Evolutionary conservation across 2,888 invertebrate species (phyloP), one percentile per base, ranked within the genome.

Genomic region (Spisula solida): DNA sequence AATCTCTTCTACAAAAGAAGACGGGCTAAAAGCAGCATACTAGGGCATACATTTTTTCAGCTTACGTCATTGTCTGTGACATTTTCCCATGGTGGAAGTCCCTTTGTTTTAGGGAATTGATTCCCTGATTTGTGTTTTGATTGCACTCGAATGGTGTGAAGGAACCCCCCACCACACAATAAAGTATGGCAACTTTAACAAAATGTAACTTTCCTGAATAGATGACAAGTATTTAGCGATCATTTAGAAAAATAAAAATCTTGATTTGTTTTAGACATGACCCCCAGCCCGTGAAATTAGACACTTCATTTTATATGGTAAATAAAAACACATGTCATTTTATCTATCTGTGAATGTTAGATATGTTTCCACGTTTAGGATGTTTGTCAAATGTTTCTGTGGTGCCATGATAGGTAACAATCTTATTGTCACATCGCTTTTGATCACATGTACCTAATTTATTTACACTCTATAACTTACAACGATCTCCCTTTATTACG

Each of bases 141-240:
- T 85, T 81, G 81, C 81, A 47, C 81, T 48, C 66, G 66, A 89
- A 87, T 85, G 79, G 85, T 81, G 78, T 18, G 60, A 48, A 70
- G 14, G 84, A 51, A 75, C 75, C 89, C 89, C 89, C 89, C 84
- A 87, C 89, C 47, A 41, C 29, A 79, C 34, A 60, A 56, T 55
- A 8, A n/a, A 66, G 70, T n/a, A 81, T 31, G 14, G 81, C 78
- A 51, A 79, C 82, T 66, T 47, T 18, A 51, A 78, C 60, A 82
- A 82, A 82, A 48, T 81, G 81, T 80, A 86, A 90, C 86, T 90
- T 90, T 90, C 90, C 34, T 90, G 90, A 90, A 90, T 90, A 78
- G 90, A 60, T 85, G n/a, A 79, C 55, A 79, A 56, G 41, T 55
- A 48, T 85, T 85, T 55, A 41, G 79, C 79, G 18, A 41, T 51